phyloP scores from a whole-genome alignment of 2,888 invertebrate genomes.

The Macrosiphum euphorbiae region DNA sequence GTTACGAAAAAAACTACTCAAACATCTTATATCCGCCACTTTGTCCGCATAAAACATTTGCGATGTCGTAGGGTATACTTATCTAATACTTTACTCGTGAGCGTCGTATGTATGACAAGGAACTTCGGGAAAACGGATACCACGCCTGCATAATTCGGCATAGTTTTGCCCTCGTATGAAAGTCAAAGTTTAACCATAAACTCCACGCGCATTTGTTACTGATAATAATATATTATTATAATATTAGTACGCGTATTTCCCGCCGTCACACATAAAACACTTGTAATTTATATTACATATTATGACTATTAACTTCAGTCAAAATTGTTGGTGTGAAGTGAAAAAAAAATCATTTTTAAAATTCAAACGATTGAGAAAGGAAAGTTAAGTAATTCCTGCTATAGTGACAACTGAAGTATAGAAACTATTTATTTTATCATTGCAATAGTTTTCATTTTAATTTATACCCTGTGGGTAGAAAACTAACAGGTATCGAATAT shows the following conservation, averaged over 20 bases:
- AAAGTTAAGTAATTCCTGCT: background rate
- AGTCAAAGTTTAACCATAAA: slow-evolving; percentile 5
- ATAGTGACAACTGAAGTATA: background rate
- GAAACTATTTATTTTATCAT: background rate
- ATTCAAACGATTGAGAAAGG: background rate
- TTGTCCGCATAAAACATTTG: background rate
- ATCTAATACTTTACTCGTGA: background rate
- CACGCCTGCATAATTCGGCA: background rate
- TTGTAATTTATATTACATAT: background rate
- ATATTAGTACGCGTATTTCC: background rate
- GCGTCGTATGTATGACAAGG: background rate
- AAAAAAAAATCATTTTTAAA: no score
- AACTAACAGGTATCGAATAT: background rate
- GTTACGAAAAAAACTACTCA: background rate
- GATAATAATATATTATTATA: background rate
- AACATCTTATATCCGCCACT: no score
- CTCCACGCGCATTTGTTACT: background rate
- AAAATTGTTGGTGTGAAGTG: no score
- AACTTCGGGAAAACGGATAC: background rate
- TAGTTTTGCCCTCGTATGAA: background rate
- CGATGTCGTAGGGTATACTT: background rate
- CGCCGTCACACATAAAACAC: background rate
- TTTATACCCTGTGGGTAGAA: background rate
- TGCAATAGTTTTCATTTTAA: background rate
- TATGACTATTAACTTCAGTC: background rate